Base-by-base conservation (phyloP, 1,140 invertebrate genomes). In the Lamellibrachia luymesi region DNA sequence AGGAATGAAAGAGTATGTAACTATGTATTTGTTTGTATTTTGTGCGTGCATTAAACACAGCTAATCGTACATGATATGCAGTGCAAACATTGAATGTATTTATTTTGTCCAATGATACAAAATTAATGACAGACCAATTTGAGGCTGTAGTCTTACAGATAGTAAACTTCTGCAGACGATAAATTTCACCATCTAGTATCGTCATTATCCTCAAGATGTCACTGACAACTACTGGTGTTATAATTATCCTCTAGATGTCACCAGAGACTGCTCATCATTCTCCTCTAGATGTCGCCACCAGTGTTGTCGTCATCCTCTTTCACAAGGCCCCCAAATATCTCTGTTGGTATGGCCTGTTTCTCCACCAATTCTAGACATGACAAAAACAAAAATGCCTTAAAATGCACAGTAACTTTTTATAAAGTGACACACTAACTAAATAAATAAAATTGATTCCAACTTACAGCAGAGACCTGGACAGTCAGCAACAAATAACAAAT, bases 281-380 rank as follows among this genome's bases (percentile, higher is more conserved):
- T 80, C 64, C 64, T 80, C 64, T 80, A 80, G 64, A 80, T 80
- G 64, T 80, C 64, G 64, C 64, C 64, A 80, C 64, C 64, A 17
- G 64, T 80, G 64, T n/a, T 91, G 80, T 94, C 94, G 17, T 95
- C 94, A 38, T 95, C 94, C 49, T 96, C 95, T 22, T 94, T 93
- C 0, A 97, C 97, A 92, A 99, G 97, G 94, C 98, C 97, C 93
- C 98, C 98, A 97, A 98, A 99, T 1, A 99, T 98, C 96, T 98
- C 97, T 93, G 97, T 97, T 90, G 98, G 98, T 94, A 99, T 97
- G 91, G 96, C 96, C 96, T 98, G 97, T 95, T 98, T 98, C 95
- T 98, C 97, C 92, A 99, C 97, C 94, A 98, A 96, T 93, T 97
- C 97, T 97, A 94, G 90, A 96, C 97, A 94, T 94, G 94, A 92